Evolutionary conservation across 2,113 vertebrate genomes (phyloP).

Genomic region (Leptobrachium ailaonicum): DNA sequence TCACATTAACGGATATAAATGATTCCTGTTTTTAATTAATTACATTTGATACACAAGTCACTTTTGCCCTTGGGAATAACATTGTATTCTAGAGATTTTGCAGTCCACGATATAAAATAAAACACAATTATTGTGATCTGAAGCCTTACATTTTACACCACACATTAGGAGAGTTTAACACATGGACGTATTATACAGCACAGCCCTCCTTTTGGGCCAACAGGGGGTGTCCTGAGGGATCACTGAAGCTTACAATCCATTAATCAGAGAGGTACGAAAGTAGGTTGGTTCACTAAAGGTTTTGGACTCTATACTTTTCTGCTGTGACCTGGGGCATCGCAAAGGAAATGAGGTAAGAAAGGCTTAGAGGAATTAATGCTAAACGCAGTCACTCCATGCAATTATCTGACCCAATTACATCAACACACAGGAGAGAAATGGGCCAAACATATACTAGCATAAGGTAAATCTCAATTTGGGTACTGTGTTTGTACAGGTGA

Average conservation of each 20-base stretch:
- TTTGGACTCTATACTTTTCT: conserved; percentile 36
- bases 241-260: conserved; percentile 4
- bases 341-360: conserved; percentile 46
- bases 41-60: no score
- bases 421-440: conserved; percentile 35
- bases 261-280: conserved; percentile 12
- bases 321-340: conserved; percentile 39
- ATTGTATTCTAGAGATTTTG: no score
- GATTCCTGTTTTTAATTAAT: no score
- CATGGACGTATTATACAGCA: no score
- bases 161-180: no score
- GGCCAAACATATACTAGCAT: conserved; percentile 33
- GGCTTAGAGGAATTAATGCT: conserved; percentile 49
- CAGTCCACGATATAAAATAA: no score
- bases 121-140: no score
- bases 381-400: conserved; percentile 46
- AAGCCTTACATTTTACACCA: no score
- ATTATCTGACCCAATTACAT: conserved; percentile 47
- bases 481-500: not conserved
- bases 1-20: no score
- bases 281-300: conserved; percentile 37
- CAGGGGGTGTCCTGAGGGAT: not conserved
- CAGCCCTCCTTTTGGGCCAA: no score
- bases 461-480: not conserved
- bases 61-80: no score